Base-by-base conservation (phyloP, 2,888 invertebrate species). In the Psylliodes chrysocephalus region DNA sequence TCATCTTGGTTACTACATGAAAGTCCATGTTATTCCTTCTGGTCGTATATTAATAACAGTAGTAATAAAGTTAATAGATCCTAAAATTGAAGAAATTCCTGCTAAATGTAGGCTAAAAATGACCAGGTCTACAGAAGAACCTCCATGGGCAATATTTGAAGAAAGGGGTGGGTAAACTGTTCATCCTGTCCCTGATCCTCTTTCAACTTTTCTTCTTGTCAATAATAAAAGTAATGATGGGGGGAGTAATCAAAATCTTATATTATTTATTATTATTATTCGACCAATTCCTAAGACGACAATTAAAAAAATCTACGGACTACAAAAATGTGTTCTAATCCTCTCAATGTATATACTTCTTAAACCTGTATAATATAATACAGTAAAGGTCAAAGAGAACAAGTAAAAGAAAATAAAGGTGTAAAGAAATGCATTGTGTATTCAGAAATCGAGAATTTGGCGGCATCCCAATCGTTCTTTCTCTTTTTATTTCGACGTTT, bases 31-130 rank as follows among this genome's bases (percentile, higher is more conserved):
- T 33, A 40, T 40, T 12, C 15, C 38, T 40, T 14, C 4, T 14
- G 38, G 38, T 2, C 38, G 38, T 40, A 40, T 40, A 40, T 40
- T 40, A 40, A 40, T 40, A 5, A 40, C 8, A 5, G 46, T 19
- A 6, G 19, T 19, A 46, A 46, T 22, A 19, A 46, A 22, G 19
- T 46, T 46, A 19, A 46, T 19, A 8, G 12, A 18, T 1, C 22
- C 46, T 46, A 46, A 19, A 19, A 46, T 19, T 10, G 46, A 46
- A 2, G 88, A 89, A 75, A 88, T 86, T 35, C 91, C 92, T 0
- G 91, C 90, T 82, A 92, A 82, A 81, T 93, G 92, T 5, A 92
- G 60, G 0, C 90, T 90, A 79, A 93, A 92, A 86, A 93, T 92
- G 30, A 89, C 86, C 82, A 91, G 79, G 83, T 93, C 92, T 17